Evolutionary conservation across 92 coral and sea anemone species (phyloP).

Genomic region (Metridium senile): DNA sequence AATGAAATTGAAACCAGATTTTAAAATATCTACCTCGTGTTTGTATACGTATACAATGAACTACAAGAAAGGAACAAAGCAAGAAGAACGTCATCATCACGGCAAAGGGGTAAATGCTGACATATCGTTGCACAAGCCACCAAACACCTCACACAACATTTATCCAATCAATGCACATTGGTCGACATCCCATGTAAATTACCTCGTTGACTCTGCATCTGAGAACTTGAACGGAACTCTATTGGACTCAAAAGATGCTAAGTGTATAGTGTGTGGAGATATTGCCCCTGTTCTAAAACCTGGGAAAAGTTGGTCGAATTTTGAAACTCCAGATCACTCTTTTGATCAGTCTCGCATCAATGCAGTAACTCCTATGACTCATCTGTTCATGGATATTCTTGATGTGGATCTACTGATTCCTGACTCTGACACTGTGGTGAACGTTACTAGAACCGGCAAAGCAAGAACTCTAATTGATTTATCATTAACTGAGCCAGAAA

Average conservation of each 20-base stretch:
- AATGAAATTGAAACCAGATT: slow-evolving; percentile 20
- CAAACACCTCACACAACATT: slow-evolving; percentile 42
- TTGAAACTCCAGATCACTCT: slow-evolving; percentile 40
- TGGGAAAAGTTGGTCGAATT: slow-evolving; percentile 33
- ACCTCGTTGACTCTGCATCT: slow-evolving; percentile 42
- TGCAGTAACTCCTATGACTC: slow-evolving; percentile 57
- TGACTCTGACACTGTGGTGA: background rate
- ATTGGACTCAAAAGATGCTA: slow-evolving; percentile 54
- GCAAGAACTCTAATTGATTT: slow-evolving; percentile 56
- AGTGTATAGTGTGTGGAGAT: slow-evolving; percentile 41
- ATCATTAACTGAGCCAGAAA: slow-evolving; percentile 55
- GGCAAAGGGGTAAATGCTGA: slow-evolving; percentile 42
- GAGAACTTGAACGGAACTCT: slow-evolving; percentile 35
- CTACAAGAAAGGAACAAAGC: slow-evolving; percentile 37
- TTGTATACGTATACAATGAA: slow-evolving; percentile 52
- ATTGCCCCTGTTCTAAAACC: slow-evolving; percentile 42
- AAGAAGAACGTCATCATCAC: slow-evolving; percentile 51
- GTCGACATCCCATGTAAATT: slow-evolving; percentile 48
- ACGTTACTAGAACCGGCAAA: slow-evolving; percentile 56
- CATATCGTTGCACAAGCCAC: slow-evolving; percentile 42
- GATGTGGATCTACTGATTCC: slow-evolving; percentile 4
- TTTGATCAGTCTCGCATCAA: slow-evolving; percentile 50
- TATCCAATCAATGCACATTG: slow-evolving; percentile 53
- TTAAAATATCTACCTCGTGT: slow-evolving; percentile 38
- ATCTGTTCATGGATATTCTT: slow-evolving; percentile 12